phyloP scores from a whole-genome alignment of 2,797 vertebrate genomes.

The Sebastes paucispinis region DNA sequence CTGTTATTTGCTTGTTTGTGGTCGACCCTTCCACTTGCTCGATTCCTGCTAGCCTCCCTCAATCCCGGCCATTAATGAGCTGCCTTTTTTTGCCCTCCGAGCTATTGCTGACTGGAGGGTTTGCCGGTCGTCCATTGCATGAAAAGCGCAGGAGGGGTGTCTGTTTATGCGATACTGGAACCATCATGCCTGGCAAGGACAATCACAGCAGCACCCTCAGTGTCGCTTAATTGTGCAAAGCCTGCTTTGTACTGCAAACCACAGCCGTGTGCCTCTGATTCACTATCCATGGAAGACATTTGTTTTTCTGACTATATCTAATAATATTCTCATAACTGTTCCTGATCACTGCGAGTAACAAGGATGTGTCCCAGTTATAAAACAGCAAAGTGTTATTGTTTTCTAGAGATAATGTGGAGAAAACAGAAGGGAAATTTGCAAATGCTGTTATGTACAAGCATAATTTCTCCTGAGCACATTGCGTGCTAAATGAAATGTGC shows the following conservation, averaged over 20 bases:
- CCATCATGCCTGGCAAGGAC: conserved; percentile 52
- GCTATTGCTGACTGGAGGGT: conserved; percentile 26
- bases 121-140: conserved; percentile 19
- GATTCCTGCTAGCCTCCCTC: conserved; percentile 27
- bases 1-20: conserved; percentile 52
- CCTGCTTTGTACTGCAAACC: conserved; percentile 46
- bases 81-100: conserved; percentile 14
- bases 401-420: neutral
- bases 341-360: conserved; percentile 9
- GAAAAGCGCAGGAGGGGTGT: conserved; percentile 38
- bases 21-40: conserved; percentile 8
- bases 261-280: conserved; percentile 36
- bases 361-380: conserved; percentile 11
- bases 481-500: conserved; percentile 44
- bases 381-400: neutral
- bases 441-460: conserved; percentile 5
- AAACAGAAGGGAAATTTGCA: conserved; percentile 22
- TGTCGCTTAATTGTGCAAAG: conserved; percentile 41
- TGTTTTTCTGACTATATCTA: conserved; percentile 16
- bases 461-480: conserved; percentile 12
- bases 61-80: conserved; percentile 50
- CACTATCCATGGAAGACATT: conserved; percentile 8
- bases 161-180: conserved; percentile 53
- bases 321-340: conserved; percentile 25
- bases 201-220: conserved; percentile 52